Evolutionary conservation across 1,140 invertebrate species (phyloP).

Genomic region (Drosophila parabipectinata): DNA sequence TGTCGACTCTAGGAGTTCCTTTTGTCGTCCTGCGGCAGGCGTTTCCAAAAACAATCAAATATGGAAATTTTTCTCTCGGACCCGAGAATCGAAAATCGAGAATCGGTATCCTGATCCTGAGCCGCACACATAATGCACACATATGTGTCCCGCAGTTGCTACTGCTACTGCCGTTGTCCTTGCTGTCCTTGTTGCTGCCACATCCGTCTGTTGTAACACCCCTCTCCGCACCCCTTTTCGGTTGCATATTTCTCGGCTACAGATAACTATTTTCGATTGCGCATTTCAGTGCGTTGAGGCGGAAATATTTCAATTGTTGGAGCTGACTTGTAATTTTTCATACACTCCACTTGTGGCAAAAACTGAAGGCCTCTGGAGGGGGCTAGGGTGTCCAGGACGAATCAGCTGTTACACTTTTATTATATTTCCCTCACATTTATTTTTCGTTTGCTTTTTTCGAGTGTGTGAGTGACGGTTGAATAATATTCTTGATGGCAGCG

Average conservation of each 20-base stretch:
- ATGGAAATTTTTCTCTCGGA: slow-evolving; percentile 63
- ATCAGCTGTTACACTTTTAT: slow-evolving; percentile 47
- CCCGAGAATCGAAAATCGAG: slow-evolving; percentile 19
- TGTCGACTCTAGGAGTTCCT: slow-evolving; percentile 11
- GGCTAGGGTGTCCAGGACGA: slow-evolving; percentile 23
- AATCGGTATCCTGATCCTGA: slow-evolving; percentile 11
- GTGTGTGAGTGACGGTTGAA: slow-evolving; percentile 16
- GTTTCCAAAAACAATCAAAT: slow-evolving; percentile 76
- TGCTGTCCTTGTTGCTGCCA: neutral
- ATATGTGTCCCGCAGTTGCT: slow-evolving; percentile 36
- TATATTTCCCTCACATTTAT: slow-evolving; percentile 16
- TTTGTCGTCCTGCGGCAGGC: slow-evolving; percentile 42
- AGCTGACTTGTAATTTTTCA: slow-evolving; percentile 82
- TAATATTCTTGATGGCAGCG: slow-evolving; percentile 8
- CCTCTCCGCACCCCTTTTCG: neutral
- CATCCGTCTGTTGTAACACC: neutral
- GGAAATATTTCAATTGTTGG: slow-evolving; percentile 81
- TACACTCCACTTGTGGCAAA: slow-evolving; percentile 54
- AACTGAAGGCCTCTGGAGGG: slow-evolving; percentile 2
- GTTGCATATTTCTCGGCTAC: slow-evolving; percentile 31
- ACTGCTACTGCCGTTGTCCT: slow-evolving; percentile 18
- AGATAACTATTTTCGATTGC: slow-evolving; percentile 82
- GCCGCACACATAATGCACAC: slow-evolving; percentile 55
- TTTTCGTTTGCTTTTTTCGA: slow-evolving; percentile 9
- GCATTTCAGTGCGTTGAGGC: slow-evolving; percentile 79